phyloP scores from a whole-genome alignment of 2,888 invertebrate genomes.

The Nymphalis polychloros region DNA sequence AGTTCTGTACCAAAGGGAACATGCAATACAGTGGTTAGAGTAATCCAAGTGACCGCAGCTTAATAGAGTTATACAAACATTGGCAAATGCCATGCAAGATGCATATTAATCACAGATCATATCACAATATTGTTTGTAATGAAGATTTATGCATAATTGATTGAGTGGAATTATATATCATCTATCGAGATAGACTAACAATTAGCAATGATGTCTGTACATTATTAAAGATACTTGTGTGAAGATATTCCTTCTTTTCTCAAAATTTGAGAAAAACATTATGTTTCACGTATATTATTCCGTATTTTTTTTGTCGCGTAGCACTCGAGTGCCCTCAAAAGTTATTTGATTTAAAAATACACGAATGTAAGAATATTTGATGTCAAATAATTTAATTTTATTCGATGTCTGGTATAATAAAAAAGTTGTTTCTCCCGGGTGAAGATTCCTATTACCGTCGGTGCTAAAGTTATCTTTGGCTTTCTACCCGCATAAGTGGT shows the following conservation, averaged over 20 bases:
- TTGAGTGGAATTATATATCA: conserved; percentile 5
- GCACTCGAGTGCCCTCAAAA: conserved; percentile 19
- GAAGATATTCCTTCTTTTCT: conserved; percentile 11
- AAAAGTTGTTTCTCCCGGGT: conserved; percentile 36
- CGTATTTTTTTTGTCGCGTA: conserved; percentile 20
- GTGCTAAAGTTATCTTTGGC: conserved; percentile 36
- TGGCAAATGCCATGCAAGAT: conserved; percentile 18
- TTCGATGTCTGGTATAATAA: conserved; percentile 37
- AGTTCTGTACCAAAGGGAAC: neutral
- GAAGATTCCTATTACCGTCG: conserved; percentile 37
- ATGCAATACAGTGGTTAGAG: conserved; percentile 9
- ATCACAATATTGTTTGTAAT: conserved; percentile 17
- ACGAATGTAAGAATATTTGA: conserved; percentile 26
- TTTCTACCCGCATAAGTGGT: conserved; percentile 31
- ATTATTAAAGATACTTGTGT: neutral
- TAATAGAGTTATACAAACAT: conserved; percentile 26
- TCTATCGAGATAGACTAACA: no score
- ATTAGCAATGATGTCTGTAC: no score
- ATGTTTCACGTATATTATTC: conserved; percentile 14
- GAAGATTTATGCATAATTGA: conserved; percentile 22
- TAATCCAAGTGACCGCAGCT: conserved; percentile 11
- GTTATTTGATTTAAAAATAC: conserved; percentile 33
- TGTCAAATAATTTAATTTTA: conserved; percentile 38
- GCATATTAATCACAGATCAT: conserved; percentile 24
- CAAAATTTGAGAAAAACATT: conserved; percentile 16